These are phyloP conservation scores for Oasisia sp. DNA, from an alignment of 2,888 invertebrate genomes.

Conservation along the genomic window DNA sequence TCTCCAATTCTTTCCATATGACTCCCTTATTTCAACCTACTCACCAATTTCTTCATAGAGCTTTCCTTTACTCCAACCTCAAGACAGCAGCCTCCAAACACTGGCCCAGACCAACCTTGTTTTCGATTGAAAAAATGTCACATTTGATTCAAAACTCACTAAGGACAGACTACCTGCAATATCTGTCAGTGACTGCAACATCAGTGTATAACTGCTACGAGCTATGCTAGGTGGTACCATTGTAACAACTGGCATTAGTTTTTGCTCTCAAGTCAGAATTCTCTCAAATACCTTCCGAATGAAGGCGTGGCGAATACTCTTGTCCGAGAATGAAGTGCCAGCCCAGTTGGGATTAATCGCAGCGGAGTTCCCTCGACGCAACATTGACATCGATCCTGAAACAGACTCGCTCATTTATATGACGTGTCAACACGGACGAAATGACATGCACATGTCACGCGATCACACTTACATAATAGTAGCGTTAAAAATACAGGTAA, in stretches of 20 bases:
- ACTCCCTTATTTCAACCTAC: too few species aligned
- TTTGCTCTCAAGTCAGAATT: neutral
- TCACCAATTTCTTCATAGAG: too few species aligned
- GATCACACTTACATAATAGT: neutral
- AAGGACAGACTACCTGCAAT: too few species aligned
- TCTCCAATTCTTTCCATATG: too few species aligned
- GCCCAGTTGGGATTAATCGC: neutral
- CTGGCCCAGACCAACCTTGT: too few species aligned
- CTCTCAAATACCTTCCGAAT: conserved; percentile 56
- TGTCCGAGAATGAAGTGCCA: conserved; percentile 48
- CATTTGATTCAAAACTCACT: too few species aligned
- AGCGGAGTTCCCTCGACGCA: neutral
- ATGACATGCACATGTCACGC: neutral
- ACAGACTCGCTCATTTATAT: neutral
- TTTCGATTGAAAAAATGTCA: too few species aligned
- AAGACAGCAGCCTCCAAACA: too few species aligned
- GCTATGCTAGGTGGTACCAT: neutral
- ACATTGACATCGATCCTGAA: neutral
- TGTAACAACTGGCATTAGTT: neutral
- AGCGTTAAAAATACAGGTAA: too few species aligned
- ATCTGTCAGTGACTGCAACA: too few species aligned
- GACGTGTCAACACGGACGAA: neutral
- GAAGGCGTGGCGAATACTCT: conserved; percentile 56
- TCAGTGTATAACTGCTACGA: neutral
- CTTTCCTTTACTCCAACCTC: too few species aligned